Evolutionary conservation across 2,113 vertebrate genomes (phyloP).

Genomic region (Thymallus thymallus): DNA sequence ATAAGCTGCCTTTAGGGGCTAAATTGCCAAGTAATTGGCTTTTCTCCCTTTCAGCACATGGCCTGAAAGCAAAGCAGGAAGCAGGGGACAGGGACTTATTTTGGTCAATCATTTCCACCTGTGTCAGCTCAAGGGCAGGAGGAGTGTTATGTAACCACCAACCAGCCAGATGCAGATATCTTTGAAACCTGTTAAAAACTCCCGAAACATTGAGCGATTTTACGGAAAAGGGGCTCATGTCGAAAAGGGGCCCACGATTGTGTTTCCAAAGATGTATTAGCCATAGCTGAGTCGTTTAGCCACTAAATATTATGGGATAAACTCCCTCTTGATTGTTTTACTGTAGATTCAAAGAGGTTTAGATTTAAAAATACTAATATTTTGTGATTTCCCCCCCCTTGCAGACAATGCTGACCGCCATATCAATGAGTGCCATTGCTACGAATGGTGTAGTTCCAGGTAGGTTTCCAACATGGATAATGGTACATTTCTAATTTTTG

Average conservation of each 20-base stretch:
- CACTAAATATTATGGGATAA: conserved; percentile 22
- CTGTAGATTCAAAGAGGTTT: not conserved
- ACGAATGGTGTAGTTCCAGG: conserved; percentile 97
- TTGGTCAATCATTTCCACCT: conserved; percentile 15
- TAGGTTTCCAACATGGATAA: conserved; percentile 45
- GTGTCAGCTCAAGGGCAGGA: conserved; percentile 20
- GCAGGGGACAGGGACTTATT: conserved; percentile 47
- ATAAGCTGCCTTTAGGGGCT: conserved; percentile 20
- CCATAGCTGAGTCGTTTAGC: conserved; percentile 34
- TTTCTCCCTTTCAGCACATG: conserved; percentile 56
- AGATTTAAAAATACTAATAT: not conserved
- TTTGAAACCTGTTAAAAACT: conserved; percentile 11
- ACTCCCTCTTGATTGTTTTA: not conserved
- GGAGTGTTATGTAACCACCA: conserved; percentile 43
- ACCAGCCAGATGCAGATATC: conserved; percentile 37
- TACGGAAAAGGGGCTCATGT: conserved; percentile 38
- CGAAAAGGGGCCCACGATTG: conserved; percentile 14
- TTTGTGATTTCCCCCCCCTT: not conserved
- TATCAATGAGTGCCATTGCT: conserved; percentile 98
- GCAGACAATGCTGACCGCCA: conserved; percentile 95
- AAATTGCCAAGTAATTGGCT: conserved; percentile 66
- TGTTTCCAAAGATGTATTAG: conserved; percentile 38
- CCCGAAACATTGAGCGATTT: conserved; percentile 39
- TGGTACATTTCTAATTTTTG: not conserved
- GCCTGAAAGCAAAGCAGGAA: conserved; percentile 44